Conservation (phyloP, 92 coral and sea anemone species). For the Parazoanthus darwini region DNA sequence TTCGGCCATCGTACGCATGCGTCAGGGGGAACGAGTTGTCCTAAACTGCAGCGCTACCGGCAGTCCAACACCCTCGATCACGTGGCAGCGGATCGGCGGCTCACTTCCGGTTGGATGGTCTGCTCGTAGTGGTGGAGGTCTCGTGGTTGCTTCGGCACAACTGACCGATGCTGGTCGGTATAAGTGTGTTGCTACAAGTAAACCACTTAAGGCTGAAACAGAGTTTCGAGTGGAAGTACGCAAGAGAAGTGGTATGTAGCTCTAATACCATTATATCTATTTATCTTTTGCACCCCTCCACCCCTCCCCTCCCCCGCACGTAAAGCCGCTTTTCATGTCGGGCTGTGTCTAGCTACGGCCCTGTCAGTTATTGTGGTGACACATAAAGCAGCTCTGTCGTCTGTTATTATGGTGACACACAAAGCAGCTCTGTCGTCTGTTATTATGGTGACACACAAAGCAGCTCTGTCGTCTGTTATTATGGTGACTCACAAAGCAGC, state of each 20-base stretch:
- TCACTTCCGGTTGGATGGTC: conserved; percentile 26
- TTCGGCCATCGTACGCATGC: not conserved
- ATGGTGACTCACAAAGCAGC: too few relatives aligned
- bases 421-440: too few relatives aligned
- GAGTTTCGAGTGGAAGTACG: conserved; percentile 5
- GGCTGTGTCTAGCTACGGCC: too few relatives aligned
- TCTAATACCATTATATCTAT: too few relatives aligned
- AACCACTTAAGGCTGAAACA: conserved; percentile 34
- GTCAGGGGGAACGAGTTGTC: not conserved
- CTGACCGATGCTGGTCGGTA: conserved; percentile 27
- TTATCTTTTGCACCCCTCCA: too few relatives aligned
- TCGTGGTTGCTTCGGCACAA: not conserved
- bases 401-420: too few relatives aligned
- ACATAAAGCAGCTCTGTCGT: too few relatives aligned
- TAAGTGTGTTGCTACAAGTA: conserved; percentile 37
- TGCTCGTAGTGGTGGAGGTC: not conserved
- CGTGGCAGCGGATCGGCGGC: conserved; percentile 42
- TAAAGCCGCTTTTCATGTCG: too few relatives aligned
- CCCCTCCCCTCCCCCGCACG: too few relatives aligned
- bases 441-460: too few relatives aligned
- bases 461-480: too few relatives aligned
- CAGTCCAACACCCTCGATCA: conserved; percentile 18
- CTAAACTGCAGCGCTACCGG: conserved; percentile 32
- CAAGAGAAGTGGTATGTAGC: not conserved
- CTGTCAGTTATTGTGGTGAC: too few relatives aligned